phyloP scores from a whole-genome alignment of 1,140 invertebrate species.

The Cyclargus thomasi region DNA sequence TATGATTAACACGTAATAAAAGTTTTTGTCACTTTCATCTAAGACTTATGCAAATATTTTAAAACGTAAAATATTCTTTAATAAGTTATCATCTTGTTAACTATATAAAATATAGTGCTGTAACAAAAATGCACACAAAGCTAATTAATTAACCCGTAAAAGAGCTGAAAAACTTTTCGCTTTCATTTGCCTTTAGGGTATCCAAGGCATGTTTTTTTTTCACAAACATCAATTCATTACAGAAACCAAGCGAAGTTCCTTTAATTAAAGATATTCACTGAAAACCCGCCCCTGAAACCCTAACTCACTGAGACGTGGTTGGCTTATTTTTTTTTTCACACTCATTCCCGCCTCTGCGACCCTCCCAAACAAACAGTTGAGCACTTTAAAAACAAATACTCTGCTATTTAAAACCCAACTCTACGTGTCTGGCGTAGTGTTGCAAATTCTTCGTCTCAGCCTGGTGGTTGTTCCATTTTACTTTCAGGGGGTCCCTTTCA shows the following conservation, averaged over 20 bases:
- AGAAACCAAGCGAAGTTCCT: slow-evolving; percentile 53
- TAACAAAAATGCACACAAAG: neutral
- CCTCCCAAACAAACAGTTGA: slow-evolving; percentile 71
- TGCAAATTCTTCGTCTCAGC: slow-evolving; percentile 19
- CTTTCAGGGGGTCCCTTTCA: slow-evolving; percentile 39
- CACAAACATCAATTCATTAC: slow-evolving; percentile 56
- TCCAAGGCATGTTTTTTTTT: slow-evolving; percentile 22
- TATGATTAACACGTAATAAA: too few relatives aligned
- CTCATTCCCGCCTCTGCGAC: slow-evolving; percentile 72
- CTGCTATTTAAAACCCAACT: slow-evolving; percentile 21
- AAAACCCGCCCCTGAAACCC: slow-evolving; percentile 67
- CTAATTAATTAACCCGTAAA: slow-evolving; percentile 6
- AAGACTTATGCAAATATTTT: too few relatives aligned
- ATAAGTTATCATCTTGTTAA: too few relatives aligned
- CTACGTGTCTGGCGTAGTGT: slow-evolving; percentile 20
- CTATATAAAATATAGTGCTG: neutral
- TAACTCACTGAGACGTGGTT: slow-evolving; percentile 71
- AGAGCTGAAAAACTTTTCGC: slow-evolving; percentile 11
- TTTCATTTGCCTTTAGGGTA: slow-evolving; percentile 19
- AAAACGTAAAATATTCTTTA: too few relatives aligned
- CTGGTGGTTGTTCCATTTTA: slow-evolving; percentile 36
- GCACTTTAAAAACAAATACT: slow-evolving; percentile 67
- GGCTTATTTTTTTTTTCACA: slow-evolving; percentile 73
- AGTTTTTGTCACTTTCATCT: too few relatives aligned
- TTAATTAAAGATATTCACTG: slow-evolving; percentile 71